Evolutionary conservation across 1,140 invertebrate species (phyloP).

Genomic region (Eriocheir sinensis): DNA sequence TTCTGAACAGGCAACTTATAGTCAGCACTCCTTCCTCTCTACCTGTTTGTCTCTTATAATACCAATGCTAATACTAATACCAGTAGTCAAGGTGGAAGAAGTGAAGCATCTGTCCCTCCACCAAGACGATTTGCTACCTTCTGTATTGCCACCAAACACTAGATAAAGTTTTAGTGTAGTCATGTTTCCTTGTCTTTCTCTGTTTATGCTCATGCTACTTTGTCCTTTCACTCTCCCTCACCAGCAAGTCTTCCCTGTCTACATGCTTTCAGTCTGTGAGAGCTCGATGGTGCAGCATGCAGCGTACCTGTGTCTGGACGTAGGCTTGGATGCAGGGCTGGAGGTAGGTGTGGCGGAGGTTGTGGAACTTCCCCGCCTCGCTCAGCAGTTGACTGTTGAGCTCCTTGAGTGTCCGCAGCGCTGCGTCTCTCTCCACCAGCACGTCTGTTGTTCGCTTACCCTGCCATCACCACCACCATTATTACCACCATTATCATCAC

Average conservation of each 20-base stretch:
- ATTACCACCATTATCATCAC: not conserved
- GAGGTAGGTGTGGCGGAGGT: conserved; percentile 43
- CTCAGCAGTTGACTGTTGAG: conserved; percentile 64
- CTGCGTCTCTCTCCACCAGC: conserved; percentile 66
- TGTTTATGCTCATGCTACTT: not conserved
- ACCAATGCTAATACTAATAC: too few species aligned
- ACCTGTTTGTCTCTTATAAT: too few species aligned
- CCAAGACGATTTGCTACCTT: not conserved
- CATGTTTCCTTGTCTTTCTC: not conserved
- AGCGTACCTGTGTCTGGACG: conserved; percentile 67
- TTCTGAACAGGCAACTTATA: too few species aligned
- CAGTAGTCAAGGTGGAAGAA: too few species aligned
- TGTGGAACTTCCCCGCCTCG: conserved; percentile 66
- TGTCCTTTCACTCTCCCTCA: not conserved
- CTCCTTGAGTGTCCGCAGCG: conserved; percentile 46
- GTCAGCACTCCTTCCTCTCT: too few species aligned
- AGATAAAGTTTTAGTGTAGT: not conserved
- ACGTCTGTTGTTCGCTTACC: conserved; percentile 72
- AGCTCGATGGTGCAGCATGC: too few species aligned
- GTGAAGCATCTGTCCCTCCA: too few species aligned
- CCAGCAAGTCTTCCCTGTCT: too few species aligned
- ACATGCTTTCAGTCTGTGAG: too few species aligned
- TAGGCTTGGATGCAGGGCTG: conserved; percentile 68
- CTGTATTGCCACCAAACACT: not conserved
- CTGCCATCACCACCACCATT: conserved; percentile 13